Percentiles rank a stretch among this genome's conserved stretches.
Conservation (phyloP, 2,888 invertebrate genomes). For the Zygothrica quintamaculata region DNA sequence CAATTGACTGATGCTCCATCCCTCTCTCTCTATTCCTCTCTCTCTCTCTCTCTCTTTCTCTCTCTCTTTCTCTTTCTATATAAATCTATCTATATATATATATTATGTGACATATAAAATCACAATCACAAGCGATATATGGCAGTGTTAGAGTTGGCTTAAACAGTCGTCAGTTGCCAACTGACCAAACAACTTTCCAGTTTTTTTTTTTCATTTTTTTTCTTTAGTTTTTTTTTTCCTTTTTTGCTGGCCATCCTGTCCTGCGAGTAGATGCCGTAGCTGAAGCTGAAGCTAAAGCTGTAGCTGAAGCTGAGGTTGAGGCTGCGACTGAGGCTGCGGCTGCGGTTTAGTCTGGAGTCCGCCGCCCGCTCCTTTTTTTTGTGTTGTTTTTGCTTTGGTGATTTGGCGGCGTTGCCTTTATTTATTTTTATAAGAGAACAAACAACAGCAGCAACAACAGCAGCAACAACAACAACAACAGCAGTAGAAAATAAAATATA, state of each 20-base stretch:
- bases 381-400: constrained; percentile 24
- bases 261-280: constrained; percentile 35
- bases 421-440: constrained; percentile 75
- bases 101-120: constrained; percentile 42
- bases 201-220: constrained; percentile 58
- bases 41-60: too few species aligned
- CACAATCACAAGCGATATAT: constrained; percentile 21
- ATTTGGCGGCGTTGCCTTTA: constrained; percentile 66
- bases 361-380: constrained; percentile 46
- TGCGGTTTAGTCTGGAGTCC: constrained; percentile 25
- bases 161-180: constrained; percentile 38
- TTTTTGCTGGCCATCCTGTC: constrained; percentile 34
- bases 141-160: constrained; percentile 23
- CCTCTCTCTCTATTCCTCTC: too few species aligned
- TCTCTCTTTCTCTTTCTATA: constrained; percentile 16
- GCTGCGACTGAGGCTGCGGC: too few species aligned
- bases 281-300: constrained; percentile 14
- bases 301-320: constrained; percentile 10
- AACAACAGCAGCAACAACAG: constrained; percentile 45
- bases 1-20: constrained; percentile 59
- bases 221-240: constrained; percentile 31
- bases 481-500: constrained; percentile 14
- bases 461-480: constrained; percentile 14
- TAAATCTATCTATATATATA: constrained; percentile 5
- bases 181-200: constrained; percentile 82